Evolutionary conservation across 35 echinoderm and acorn worm species (phyloP).

Genomic region (Ptychodera flava): DNA sequence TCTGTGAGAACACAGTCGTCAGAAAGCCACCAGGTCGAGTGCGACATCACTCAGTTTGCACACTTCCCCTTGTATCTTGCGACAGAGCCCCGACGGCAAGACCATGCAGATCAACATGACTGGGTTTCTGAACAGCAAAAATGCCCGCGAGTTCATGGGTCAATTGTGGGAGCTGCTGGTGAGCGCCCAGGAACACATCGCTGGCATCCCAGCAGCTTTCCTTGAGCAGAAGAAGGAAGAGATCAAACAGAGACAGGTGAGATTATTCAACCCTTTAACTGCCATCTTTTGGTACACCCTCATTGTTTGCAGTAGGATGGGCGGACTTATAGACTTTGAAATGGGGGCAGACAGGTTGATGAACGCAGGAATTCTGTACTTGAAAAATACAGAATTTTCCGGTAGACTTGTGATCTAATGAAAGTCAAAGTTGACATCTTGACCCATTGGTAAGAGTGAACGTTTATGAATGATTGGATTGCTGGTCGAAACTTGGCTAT

Average conservation of each 20-base stretch:
- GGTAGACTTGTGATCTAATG: background rate
- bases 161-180: slow-evolving; percentile 85
- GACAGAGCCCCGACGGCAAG: slow-evolving; percentile 82
- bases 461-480: too few species aligned
- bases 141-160: slow-evolving; percentile 89
- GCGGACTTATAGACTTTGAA: too few species aligned
- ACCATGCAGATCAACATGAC: slow-evolving; percentile 99
- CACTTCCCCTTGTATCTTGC: slow-evolving; percentile 19
- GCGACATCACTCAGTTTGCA: background rate
- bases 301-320: too few species aligned
- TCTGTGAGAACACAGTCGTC: too few species aligned
- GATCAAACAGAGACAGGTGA: slow-evolving; percentile 93
- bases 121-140: slow-evolving; percentile 96
- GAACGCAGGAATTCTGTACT: background rate
- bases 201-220: slow-evolving; percentile 93
- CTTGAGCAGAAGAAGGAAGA: slow-evolving; percentile 98
- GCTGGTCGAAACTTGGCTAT: too few species aligned
- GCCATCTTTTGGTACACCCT: too few species aligned
- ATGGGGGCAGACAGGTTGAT: background rate
- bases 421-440: background rate
- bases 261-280: background rate
- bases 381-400: background rate
- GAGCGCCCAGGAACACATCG: slow-evolving; percentile 94
- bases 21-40: too few species aligned
- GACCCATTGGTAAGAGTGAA: too few species aligned